A percentile compares a stretch with the other conserved stretches of the same genome.
Evolutionary conservation across 2,797 vertebrate species (phyloP).

Genomic region (Crocidura indochinensis): DNA sequence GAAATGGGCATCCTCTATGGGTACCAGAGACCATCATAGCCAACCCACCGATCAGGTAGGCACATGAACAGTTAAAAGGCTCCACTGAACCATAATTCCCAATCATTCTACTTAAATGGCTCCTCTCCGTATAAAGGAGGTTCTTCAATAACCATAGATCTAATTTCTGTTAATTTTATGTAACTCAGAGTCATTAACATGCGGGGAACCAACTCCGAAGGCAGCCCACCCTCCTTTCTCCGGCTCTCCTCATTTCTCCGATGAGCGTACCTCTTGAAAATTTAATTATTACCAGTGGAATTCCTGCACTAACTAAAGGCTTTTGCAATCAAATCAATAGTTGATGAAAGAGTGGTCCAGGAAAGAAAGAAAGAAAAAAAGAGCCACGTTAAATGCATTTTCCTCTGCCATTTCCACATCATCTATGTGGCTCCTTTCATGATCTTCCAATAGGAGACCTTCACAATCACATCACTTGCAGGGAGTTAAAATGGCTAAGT

Average conservation of each 20-base stretch:
- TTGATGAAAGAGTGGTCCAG: conserved; percentile 81
- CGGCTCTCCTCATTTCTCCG: conserved; percentile 69
- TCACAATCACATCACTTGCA: conserved; percentile 76
- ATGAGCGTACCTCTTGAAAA: conserved; percentile 85
- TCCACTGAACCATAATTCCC: conserved; percentile 86
- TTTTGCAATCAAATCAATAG: conserved; percentile 83
- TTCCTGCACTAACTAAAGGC: conserved; percentile 82
- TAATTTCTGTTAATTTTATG: conserved; percentile 90
- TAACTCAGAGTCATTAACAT: conserved; percentile 81
- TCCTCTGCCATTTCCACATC: conserved; percentile 56
- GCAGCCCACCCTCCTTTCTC: conserved; percentile 25
- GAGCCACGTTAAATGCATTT: conserved; percentile 72
- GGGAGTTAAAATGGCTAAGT: conserved; percentile 77
- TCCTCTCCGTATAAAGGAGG: conserved; percentile 86
- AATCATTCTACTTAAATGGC: conserved; percentile 88
- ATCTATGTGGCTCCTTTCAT: neutral
- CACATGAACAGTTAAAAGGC: conserved; percentile 89
- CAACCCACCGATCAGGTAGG: conserved; percentile 84
- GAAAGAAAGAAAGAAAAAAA: conserved; percentile 72
- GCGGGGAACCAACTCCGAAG: conserved; percentile 70
- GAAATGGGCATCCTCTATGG: conserved; percentile 81
- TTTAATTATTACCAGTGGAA: conserved; percentile 81
- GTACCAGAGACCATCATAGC: conserved; percentile 78
- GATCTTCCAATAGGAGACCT: conserved; percentile 61
- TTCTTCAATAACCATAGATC: conserved; percentile 87